Evolutionary conservation across 2,113 vertebrate species (phyloP).

Genomic region (Thalassarche chlororhynchos): DNA sequence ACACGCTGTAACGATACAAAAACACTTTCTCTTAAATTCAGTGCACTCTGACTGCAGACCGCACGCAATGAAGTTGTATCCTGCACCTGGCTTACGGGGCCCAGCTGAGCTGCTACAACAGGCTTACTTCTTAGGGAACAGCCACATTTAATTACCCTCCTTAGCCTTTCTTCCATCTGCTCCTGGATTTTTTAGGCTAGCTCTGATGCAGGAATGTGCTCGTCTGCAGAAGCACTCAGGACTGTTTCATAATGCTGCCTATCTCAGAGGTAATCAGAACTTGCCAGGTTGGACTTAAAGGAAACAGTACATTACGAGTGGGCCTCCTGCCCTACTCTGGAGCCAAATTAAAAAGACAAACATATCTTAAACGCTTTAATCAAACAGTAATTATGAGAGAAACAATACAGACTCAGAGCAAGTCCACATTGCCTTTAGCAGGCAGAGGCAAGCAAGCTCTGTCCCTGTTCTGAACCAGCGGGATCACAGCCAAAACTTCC

Average conservation of each 20-base stretch:
- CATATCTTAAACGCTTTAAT: slow-evolving; percentile 11
- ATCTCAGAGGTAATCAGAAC: slow-evolving; percentile 10
- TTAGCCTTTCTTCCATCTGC: slow-evolving; percentile 26
- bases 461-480: background rate
- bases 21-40: background rate
- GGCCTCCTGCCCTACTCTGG: background rate
- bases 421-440: background rate
- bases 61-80: background rate
- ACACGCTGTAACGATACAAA: rapidly evolving
- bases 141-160: slow-evolving; percentile 1
- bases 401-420: slow-evolving; percentile 21
- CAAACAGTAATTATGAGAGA: slow-evolving; percentile 22
- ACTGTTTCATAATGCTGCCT: background rate
- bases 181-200: slow-evolving; percentile 16
- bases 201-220: slow-evolving; percentile 28
- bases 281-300: slow-evolving; percentile 6
- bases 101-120: background rate
- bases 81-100: background rate
- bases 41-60: background rate
- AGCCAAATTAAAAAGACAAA: slow-evolving; percentile 37
- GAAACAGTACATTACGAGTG: background rate
- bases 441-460: slow-evolving; percentile 41
- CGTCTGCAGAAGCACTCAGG: slow-evolving; percentile 18
- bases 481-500: slow-evolving; percentile 26
- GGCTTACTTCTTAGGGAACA: background rate